Percentiles rank a stretch among this genome's conserved stretches.
These are phyloP conservation scores for Cosmia pyralina DNA, from an alignment of 2,888 invertebrate genomes.

Conservation along the genomic window DNA sequence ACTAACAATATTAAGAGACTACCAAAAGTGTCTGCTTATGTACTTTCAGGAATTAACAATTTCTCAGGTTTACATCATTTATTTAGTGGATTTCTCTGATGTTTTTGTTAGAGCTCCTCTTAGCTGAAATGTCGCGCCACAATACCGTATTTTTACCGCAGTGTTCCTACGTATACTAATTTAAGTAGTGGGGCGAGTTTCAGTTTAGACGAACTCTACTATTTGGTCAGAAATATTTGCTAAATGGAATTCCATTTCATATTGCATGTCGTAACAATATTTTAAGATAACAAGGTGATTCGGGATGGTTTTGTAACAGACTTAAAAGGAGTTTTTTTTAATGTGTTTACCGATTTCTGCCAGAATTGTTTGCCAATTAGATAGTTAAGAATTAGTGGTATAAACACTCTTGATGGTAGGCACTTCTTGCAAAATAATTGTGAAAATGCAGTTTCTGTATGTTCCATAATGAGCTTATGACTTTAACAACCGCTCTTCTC, in stretches of 20 bases:
- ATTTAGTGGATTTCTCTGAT: conserved; percentile 32
- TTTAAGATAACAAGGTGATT: conserved; percentile 21
- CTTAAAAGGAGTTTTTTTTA: conserved; percentile 12
- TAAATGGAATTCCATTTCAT: conserved; percentile 19
- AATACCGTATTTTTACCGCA: no score
- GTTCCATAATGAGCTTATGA: conserved; percentile 13
- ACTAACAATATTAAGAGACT: conserved; percentile 29
- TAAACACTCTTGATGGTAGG: not conserved
- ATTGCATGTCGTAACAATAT: conserved; percentile 34
- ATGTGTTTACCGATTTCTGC: not conserved
- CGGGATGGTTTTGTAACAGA: not conserved
- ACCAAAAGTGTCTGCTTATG: not conserved
- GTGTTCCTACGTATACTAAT: no score
- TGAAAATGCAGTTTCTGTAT: not conserved
- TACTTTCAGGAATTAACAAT: conserved; percentile 4
- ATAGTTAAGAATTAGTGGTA: conserved; percentile 5
- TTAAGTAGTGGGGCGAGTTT: no score
- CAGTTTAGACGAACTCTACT: no score
- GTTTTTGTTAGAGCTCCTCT: not conserved
- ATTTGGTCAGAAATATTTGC: conserved; percentile 21
- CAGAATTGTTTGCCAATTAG: not conserved
- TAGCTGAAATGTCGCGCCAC: no score
- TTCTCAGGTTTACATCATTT: conserved; percentile 6
- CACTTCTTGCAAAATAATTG: not conserved
- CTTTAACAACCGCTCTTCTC: not conserved